Evolutionary conservation across 2,888 invertebrate genomes (phyloP), one percentile per base, ranked within the genome.

Genomic region (Nomada flava): DNA sequence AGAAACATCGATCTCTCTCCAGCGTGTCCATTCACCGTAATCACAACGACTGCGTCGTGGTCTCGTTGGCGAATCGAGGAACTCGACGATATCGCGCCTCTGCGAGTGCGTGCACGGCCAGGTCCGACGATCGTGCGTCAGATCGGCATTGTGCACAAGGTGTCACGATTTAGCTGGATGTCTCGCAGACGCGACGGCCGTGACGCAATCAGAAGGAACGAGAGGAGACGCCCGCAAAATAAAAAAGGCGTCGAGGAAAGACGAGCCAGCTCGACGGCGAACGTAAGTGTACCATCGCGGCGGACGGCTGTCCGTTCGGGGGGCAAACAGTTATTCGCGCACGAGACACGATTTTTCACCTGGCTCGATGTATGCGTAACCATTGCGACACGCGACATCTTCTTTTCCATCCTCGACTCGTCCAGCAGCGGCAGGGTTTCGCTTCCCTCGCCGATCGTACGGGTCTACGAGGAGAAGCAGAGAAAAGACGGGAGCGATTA

Each of bases 241-340:
- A 26, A 44, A 42, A 29, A 1, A n/a, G 23, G 44, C 26, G n/a
- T 15, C 18, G 44, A 18, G n/a, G 57, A 29, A 57, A 36, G 20
- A 57, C 72, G 44, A 29, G 36, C 23, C 52, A 26, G 57, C 26
- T 26, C 36, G n/a, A 62, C 23, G 53, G 29, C 23, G 47, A 59
- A 67, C 65, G 73, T 74, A 59, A 74, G 73, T 74, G 73, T 15
- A 9, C 13, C 29, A 29, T 9, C 59, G 20, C 23, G 13, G 0
- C 7, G 42, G 23, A 15, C 42, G 42, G 0, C 18, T 13, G 15
- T 42, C 26, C 26, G 18, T 47, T 4, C 26, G 18, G 44, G 26
- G 26, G 47, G 57, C 57, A 5, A 11, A 55, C 23, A 23, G 20
- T 55, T 55, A 11, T 23, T 20, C n/a, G 13, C 57, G 20, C 20